These are phyloP conservation scores for Telmatochromis sp. DNA, from an alignment of 2,113 vertebrate genomes.

Conservation along the genomic window DNA sequence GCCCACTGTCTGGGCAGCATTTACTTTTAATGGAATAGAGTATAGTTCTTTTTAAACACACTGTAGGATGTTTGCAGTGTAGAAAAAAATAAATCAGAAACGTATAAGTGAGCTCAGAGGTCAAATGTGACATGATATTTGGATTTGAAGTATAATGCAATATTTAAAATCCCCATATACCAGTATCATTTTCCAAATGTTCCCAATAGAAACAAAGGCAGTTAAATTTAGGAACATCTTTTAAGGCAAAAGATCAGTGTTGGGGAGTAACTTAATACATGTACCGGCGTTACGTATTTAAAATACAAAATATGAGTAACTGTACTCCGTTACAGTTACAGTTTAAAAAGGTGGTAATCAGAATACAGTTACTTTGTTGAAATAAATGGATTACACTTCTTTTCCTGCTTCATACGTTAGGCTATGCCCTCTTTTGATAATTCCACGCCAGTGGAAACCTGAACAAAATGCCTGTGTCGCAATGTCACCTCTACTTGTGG, in stretches of 20 bases:
- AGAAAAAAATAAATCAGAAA: not conserved
- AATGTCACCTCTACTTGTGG: not conserved
- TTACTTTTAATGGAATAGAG: not conserved
- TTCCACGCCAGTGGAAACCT: not conserved
- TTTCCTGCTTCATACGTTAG: not conserved
- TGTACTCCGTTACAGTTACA: not conserved
- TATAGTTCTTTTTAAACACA: not conserved
- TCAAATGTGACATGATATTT: not conserved
- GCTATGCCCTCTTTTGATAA: not conserved
- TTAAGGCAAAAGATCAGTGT: not conserved
- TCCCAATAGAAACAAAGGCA: not conserved
- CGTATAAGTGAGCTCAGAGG: not conserved
- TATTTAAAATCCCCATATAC: not conserved
- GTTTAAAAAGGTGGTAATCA: not conserved
- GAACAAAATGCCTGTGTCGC: not conserved
- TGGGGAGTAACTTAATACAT: not conserved
- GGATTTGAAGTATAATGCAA: not conserved
- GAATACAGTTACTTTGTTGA: not conserved
- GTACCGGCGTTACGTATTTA: not conserved
- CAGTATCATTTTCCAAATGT: not conserved
- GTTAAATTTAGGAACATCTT: not conserved
- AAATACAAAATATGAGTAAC: not conserved
- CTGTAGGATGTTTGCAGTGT: not conserved
- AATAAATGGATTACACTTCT: not conserved
- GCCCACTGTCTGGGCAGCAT: not conserved